phyloP scores from a whole-genome alignment of 2,888 invertebrate species.

The Campoplex nolae region DNA sequence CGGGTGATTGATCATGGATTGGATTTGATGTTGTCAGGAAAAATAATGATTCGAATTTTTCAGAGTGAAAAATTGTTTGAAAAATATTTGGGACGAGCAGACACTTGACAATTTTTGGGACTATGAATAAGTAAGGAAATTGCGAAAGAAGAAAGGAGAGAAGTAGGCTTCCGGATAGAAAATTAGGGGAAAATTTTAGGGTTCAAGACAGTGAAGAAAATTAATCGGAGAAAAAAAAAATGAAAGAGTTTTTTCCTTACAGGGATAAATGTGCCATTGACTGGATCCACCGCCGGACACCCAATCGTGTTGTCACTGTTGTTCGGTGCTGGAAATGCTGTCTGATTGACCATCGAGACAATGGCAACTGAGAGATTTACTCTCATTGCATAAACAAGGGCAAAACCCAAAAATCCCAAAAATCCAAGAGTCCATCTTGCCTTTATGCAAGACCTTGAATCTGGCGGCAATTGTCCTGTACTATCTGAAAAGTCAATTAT shows the following conservation, averaged over 20 bases:
- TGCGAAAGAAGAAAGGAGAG: no score
- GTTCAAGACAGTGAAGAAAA: background rate
- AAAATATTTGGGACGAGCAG: no score
- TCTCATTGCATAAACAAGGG: constrained; percentile 95
- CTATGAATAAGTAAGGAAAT: background rate
- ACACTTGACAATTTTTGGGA: background rate
- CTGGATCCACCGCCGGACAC: constrained; percentile 86
- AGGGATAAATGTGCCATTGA: constrained; percentile 80
- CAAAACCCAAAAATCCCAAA: constrained; percentile 94
- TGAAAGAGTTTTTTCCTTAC: constrained; percentile 69
- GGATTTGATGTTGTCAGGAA: no score
- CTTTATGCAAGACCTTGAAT: constrained; percentile 89
- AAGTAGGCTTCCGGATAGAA: background rate
- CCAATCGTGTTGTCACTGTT: constrained; percentile 87
- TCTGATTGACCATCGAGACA: constrained; percentile 96
- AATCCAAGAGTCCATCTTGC: constrained; percentile 92
- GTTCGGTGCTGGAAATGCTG: constrained; percentile 86
- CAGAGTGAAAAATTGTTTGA: no score
- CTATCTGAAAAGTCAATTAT: constrained; percentile 72
- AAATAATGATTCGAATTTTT: no score
- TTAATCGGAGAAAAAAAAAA: background rate
- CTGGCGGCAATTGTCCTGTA: constrained; percentile 76
- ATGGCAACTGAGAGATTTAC: constrained; percentile 97
- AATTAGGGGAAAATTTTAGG: background rate
- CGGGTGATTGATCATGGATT: no score